These are phyloP conservation scores for Dioctria rufipes DNA, from an alignment of 2,888 invertebrate species.

Conservation along the genomic window DNA sequence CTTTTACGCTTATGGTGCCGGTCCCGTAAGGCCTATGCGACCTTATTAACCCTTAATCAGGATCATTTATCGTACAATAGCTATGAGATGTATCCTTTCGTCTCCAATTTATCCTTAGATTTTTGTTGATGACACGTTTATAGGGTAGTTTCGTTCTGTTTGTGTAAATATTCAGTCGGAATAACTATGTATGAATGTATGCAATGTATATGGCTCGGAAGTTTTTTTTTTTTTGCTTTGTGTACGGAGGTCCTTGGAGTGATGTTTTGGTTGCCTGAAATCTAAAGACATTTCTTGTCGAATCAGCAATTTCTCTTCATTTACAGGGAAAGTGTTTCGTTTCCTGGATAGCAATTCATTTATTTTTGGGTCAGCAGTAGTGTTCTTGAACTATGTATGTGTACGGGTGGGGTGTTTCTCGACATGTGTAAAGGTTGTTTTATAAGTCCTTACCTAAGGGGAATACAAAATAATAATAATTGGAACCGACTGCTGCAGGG, in stretches of 20 bases:
- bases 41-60: slow-evolving; percentile 55
- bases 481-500: neutral
- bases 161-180: neutral
- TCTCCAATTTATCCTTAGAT: slow-evolving; percentile 34
- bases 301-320: slow-evolving; percentile 27
- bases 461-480: slow-evolving; percentile 5
- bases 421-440: neutral
- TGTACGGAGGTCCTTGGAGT: neutral
- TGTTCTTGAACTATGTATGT: neutral
- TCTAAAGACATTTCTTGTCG: slow-evolving; percentile 6
- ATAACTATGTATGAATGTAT: neutral
- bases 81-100: slow-evolving; percentile 13
- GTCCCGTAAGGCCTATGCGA: slow-evolving; percentile 35
- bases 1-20: slow-evolving; percentile 27
- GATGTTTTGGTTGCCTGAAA: neutral
- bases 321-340: slow-evolving; percentile 6
- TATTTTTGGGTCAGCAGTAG: neutral
- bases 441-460: neutral
- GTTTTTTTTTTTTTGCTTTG: too few relatives aligned
- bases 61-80: slow-evolving; percentile 49
- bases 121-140: slow-evolving; percentile 29
- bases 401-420: neutral
- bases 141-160: neutral
- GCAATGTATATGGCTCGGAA: neutral
- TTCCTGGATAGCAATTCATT: slow-evolving; percentile 13